A percentile compares a stretch with the other conserved stretches of the same genome.
phyloP scores from a whole-genome alignment of 2,797 vertebrate species.

The Tokudaia tokunoshimensis region DNA sequence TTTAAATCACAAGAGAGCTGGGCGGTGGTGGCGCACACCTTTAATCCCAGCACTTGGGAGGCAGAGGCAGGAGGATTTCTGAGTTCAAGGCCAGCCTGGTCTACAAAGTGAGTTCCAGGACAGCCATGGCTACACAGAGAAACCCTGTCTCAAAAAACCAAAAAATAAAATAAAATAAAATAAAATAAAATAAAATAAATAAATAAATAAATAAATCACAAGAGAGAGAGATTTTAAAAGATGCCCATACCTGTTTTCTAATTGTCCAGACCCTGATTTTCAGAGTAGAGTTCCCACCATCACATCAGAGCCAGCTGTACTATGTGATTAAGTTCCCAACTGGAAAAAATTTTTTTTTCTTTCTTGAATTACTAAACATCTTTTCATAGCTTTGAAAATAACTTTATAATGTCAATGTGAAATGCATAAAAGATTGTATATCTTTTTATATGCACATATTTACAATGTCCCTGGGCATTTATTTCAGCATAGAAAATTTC shows the following conservation, averaged over 20 bases:
- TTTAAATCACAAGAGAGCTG: constrained; percentile 21
- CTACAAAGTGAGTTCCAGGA: no score
- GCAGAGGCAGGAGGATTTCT: no score
- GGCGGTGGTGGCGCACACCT: no score
- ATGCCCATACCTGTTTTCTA: neutral
- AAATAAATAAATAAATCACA: no score
- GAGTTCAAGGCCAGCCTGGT: no score
- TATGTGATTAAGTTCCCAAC: constrained; percentile 33
- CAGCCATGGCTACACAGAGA: no score
- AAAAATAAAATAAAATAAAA: no score
- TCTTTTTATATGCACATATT: constrained; percentile 57
- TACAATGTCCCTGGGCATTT: constrained; percentile 67
- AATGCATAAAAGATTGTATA: constrained; percentile 69
- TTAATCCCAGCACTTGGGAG: no score
- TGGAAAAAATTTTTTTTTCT: constrained; percentile 11
- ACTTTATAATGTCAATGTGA: constrained; percentile 70
- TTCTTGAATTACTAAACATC: constrained; percentile 64
- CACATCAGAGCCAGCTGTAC: neutral
- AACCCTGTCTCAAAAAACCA: no score
- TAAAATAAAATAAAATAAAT: no score
- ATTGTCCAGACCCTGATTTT: constrained; percentile 15
- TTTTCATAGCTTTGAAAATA: constrained; percentile 66
- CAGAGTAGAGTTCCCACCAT: neutral
- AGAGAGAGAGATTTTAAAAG: constrained; percentile 29
- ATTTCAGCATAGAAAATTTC: constrained; percentile 67